phyloP scores from a whole-genome alignment of 2,113 vertebrate genomes.

The Nyctereutes procyonoides region DNA sequence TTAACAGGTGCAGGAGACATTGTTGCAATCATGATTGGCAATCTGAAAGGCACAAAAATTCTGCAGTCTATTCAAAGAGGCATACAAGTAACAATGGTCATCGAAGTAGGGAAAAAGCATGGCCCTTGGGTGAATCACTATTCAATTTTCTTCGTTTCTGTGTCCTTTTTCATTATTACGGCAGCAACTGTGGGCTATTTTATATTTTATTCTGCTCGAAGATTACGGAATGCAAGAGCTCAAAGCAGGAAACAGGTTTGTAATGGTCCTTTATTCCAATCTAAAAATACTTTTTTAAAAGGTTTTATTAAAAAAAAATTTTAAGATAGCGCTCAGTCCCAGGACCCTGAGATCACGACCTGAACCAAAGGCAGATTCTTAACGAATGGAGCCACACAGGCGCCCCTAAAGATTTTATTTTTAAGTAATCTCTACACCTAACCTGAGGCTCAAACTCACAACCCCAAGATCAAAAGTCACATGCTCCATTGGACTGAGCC shows the following conservation, averaged over 20 bases:
- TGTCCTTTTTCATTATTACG: constrained; percentile 92
- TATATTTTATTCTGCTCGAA: constrained; percentile 92
- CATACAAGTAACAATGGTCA: constrained; percentile 89
- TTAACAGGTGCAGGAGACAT: constrained; percentile 89
- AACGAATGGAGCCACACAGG: too few relatives aligned
- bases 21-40: constrained; percentile 92
- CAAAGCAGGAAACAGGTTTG: constrained; percentile 91
- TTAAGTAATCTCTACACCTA: background rate
- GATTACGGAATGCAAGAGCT: constrained; percentile 87
- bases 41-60: constrained; percentile 89
- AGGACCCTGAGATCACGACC: too few relatives aligned
- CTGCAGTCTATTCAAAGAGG: constrained; percentile 80
- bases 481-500: background rate
- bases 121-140: constrained; percentile 91
- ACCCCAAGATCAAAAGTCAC: background rate
- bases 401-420: background rate
- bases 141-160: constrained; percentile 92
- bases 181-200: constrained; percentile 92
- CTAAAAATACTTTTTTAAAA: background rate
- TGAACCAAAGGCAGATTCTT: too few relatives aligned
- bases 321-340: too few relatives aligned
- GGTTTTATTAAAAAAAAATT: too few relatives aligned
- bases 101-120: constrained; percentile 91
- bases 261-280: constrained; percentile 40
- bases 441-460: background rate